Evolutionary conservation across 1,140 invertebrate species (phyloP), one percentile per base, ranked within the genome.

Genomic region (Psix sp.): DNA sequence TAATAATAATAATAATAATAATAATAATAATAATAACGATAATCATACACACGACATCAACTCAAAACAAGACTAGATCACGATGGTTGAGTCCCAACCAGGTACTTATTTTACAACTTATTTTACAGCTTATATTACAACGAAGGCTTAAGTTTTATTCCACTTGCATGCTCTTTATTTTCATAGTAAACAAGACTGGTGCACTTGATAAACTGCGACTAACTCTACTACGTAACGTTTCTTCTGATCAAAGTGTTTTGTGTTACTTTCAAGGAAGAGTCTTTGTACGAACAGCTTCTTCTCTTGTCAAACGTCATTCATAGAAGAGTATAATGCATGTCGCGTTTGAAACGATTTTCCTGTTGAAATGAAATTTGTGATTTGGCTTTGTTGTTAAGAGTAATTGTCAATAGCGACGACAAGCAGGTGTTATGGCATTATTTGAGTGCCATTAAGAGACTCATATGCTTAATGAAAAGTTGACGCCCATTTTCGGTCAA

Each of bases 1-100:
- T n/a, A n/a, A n/a, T n/a, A n/a, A n/a, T n/a, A n/a, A n/a, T n/a
- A n/a, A n/a, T n/a, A n/a, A n/a, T n/a, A n/a, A n/a, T n/a, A n/a
- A n/a, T n/a, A n/a, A n/a, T n/a, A n/a, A n/a, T n/a, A n/a, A n/a
- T n/a, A n/a, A n/a, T n/a, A n/a, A 43, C 38, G 21, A 31, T 51
- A 51, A 62, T 51, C 38, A 43, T 40, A 52, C 60, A 59, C 40
- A 29, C 40, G 43, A 51, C 20, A 24, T 63, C 66, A 77, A 80
- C 45, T 76, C 72, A 82, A 82, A 72, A 82, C 78, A 83, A 79
- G 83, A 84, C 83, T 84, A 84, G 83, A 84, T 84, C 78, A 84
- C 80, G 81, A 81, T 82, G 80, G 77, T 82, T 83, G 81, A 73
- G 73, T 67, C 60, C 71, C 75, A 82, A 84, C 77, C 77, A 81